Conservation (phyloP, 2,888 invertebrate genomes). For the Nysson spinosus region DNA sequence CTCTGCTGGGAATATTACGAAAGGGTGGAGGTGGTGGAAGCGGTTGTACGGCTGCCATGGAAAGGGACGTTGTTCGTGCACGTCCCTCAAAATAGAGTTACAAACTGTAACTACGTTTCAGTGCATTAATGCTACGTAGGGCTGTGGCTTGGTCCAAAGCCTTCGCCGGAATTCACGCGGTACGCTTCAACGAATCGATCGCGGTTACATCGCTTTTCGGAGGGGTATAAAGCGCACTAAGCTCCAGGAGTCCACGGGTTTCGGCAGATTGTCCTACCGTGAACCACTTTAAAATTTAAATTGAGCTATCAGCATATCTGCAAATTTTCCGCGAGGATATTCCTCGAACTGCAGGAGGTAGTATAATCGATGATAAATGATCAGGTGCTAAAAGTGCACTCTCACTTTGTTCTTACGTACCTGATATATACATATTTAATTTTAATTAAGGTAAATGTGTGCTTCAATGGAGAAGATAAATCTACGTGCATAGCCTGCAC, state of each 20-base stretch:
- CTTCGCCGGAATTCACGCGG: slow-evolving; percentile 54
- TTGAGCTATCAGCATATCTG: slow-evolving; percentile 25
- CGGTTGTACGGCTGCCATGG: no score
- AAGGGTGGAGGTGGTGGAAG: slow-evolving; percentile 24
- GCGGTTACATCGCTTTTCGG: slow-evolving; percentile 59
- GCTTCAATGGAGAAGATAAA: no score
- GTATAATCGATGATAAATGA: no score
- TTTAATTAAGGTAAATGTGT: no score
- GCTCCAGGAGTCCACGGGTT: slow-evolving; percentile 23
- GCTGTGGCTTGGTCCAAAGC: slow-evolving; percentile 47
- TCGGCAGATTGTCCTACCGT: slow-evolving; percentile 36
- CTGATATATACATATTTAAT: no score
- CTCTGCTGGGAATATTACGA: slow-evolving; percentile 61
- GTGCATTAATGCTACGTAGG: slow-evolving; percentile 66
- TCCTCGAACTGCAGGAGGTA: no score
- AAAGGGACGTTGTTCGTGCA: slow-evolving; percentile 52
- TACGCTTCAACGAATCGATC: slow-evolving; percentile 63
- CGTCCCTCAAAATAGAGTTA: slow-evolving; percentile 72
- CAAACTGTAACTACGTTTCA: slow-evolving; percentile 74
- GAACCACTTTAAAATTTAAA: slow-evolving; percentile 54
- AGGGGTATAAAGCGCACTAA: slow-evolving; percentile 27
- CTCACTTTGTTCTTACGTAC: no score
- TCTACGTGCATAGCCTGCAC: no score
- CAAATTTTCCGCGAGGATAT: slow-evolving; percentile 1
- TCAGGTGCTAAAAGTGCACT: no score